Evolutionary conservation across 1,140 invertebrate genomes (phyloP), one percentile per base, ranked within the genome.

Genomic region (Drosophila paulistorum): DNA sequence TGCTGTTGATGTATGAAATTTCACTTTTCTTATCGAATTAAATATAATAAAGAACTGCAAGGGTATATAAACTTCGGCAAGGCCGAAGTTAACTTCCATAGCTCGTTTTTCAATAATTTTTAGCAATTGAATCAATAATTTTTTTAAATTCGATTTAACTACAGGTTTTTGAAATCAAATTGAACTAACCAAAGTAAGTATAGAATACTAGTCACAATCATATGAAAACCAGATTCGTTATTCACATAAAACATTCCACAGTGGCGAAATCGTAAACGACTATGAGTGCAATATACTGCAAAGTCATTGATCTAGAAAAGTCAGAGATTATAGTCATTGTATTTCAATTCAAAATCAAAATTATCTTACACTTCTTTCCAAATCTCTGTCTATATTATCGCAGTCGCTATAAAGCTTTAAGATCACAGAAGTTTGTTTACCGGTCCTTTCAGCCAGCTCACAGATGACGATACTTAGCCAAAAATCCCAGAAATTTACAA

Each of bases 161-260:
- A 54, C 1, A 23, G 20, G 6, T 48, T 48, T 48, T 48, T 73
- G 17, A 62, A 85, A 66, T 85, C 82, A 35, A 81, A 86, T 35
- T 86, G 82, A n/a, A 86, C 67, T 6, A 86, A 60, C 20, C 79
- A 86, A 1, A 81, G 39, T n/a, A 82, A 62, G 26, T 86, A 86
- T 11, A 73, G n/a, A 6, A 78, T 26, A 7, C 59, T 68, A 7
- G 75, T 68, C 1, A 86, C 58, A 13, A 69, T 17, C 68, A 81
- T 79, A 5, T 58, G 74, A 41, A 86, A 86, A 1, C 82, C 83
- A 75, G 79, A 73, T 3, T 39, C 67, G 33, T 77, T 66, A n/a
- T 86, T 67, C 0, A 86, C 61, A 51, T 72, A 33, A 26, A 86
- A 82, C 5, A 86, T 10, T 11, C 79, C 82, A 33, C 65, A 81